Percentiles rank a stretch among this genome's conserved stretches.
These are phyloP conservation scores for Lycocerus yunnanus DNA, from an alignment of 2,888 invertebrate species.

Conservation along the genomic window DNA sequence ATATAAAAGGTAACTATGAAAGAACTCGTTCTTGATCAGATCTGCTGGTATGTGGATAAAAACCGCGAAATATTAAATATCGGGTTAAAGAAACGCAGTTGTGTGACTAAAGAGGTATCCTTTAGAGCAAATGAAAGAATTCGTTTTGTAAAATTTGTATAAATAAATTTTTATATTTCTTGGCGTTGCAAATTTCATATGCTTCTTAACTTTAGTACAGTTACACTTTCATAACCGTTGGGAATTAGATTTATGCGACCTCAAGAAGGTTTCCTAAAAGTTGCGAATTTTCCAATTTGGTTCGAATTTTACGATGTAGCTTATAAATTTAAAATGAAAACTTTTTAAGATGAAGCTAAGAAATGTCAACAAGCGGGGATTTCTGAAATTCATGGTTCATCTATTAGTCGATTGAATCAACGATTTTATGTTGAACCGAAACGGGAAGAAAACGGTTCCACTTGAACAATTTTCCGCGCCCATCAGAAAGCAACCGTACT, in stretches of 20 bases:
- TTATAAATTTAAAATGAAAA: neutral
- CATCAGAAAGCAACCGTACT: conserved; percentile 16
- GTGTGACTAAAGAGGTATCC: neutral
- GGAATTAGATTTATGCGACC: neutral
- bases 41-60: neutral
- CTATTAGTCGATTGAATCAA: neutral
- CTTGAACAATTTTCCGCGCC: conserved; percentile 12
- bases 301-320: too few species aligned
- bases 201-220: neutral
- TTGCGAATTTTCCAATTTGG: neutral
- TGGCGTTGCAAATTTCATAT: neutral
- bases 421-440: neutral
- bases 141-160: neutral
- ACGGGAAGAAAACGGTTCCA: conserved; percentile 10
- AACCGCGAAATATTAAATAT: neutral
- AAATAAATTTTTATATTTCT: neutral
- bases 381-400: neutral
- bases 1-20: too few species aligned
- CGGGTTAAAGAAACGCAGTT: neutral
- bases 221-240: neutral
- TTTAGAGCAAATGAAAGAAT: neutral
- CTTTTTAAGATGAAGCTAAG: neutral
- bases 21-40: too few species aligned
- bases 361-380: neutral
- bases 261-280: neutral